phyloP scores from a whole-genome alignment of 2,113 vertebrate species.

The Zosterops pallidus region DNA sequence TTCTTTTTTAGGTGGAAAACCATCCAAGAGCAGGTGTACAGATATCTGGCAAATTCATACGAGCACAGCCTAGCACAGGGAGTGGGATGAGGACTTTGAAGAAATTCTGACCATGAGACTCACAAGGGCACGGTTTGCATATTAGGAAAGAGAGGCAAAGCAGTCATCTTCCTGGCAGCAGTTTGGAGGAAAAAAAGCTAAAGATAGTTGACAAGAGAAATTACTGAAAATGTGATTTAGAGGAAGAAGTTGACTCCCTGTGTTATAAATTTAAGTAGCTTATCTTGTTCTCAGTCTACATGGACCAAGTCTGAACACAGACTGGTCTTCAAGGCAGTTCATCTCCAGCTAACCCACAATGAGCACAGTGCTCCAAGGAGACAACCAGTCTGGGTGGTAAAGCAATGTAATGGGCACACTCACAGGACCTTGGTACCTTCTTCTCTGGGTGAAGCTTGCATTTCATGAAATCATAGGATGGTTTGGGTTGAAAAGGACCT shows the following conservation, averaged over 20 bases:
- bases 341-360: not conserved
- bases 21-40: not conserved
- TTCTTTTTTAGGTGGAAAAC: not conserved
- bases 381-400: rapidly evolving
- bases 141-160: not conserved
- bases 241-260: not conserved
- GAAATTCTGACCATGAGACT: not conserved
- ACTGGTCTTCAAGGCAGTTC: not conserved
- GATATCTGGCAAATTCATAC: not conserved
- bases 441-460: not conserved
- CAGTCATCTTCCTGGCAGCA: not conserved
- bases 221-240: not conserved
- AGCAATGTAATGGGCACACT: not conserved
- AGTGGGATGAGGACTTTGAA: not conserved
- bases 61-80: not conserved
- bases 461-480: not conserved
- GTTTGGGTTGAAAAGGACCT: not conserved
- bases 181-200: not conserved
- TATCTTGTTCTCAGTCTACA: not conserved
- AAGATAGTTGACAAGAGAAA: not conserved
- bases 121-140: not conserved
- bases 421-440: not conserved
- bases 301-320: not conserved
- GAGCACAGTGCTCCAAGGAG: not conserved
- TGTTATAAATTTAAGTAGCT: not conserved